phyloP scores from a whole-genome alignment of 2,797 vertebrate genomes.

The Fringilla coelebs region DNA sequence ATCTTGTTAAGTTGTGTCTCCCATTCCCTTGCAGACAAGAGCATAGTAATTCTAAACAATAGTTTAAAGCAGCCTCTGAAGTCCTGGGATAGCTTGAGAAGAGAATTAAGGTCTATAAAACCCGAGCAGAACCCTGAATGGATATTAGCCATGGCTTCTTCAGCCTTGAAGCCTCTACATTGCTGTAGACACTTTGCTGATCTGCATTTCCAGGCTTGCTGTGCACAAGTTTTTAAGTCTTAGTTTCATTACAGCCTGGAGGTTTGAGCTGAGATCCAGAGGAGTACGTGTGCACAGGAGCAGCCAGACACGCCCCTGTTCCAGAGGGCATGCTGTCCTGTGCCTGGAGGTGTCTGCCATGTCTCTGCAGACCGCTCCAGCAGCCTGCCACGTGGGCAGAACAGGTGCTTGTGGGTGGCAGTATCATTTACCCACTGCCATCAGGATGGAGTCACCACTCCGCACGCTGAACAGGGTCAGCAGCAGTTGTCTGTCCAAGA shows the following conservation, averaged over 20 bases:
- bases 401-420: slow-evolving; percentile 61
- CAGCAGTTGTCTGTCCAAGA: slow-evolving; percentile 36
- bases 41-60: neutral
- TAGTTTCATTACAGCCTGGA: neutral
- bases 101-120: neutral
- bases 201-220: neutral
- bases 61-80: neutral
- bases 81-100: neutral
- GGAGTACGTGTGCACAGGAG: neutral
- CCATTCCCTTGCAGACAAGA: neutral
- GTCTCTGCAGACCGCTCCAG: neutral
- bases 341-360: neutral
- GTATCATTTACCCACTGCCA: slow-evolving; percentile 43
- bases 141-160: neutral
- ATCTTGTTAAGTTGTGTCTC: neutral
- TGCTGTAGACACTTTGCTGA: neutral
- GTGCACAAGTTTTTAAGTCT: neutral
- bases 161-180: neutral
- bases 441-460: slow-evolving; percentile 17
- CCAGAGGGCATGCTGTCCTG: neutral
- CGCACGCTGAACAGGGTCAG: neutral
- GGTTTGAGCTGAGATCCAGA: neutral
- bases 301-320: neutral
- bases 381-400: slow-evolving; percentile 9
- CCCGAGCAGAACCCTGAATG: neutral